Base-by-base conservation (phyloP, 2,113 vertebrate genomes). In the Glaucidium brasilianum region DNA sequence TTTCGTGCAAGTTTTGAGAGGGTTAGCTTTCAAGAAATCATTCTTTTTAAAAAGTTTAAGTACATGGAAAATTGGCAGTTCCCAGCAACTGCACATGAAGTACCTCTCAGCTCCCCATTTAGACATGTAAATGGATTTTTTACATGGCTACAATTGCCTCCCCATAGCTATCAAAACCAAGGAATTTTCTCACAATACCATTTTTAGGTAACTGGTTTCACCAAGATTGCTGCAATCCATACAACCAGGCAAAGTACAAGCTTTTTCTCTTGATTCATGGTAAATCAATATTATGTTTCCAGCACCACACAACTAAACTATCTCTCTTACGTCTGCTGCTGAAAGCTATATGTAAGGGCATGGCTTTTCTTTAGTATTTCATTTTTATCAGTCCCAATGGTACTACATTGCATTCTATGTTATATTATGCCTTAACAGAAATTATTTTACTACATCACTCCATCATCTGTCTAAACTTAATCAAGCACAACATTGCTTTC, bases 401-500 rank as follows among this genome's bases (percentile, higher is more conserved):
- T 90, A 68, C 75, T 55, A 85, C 82, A 74, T 12, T 87, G 75
- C 59, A 74, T 93, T 94, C 92, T 85, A 5, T 76, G 82, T 78
- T 97, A 86, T n/a, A 89, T 68, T 83, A 97, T 74, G 82, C 93
- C 72, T 89, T 95, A 95, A 97, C 94, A 97, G 88, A 97, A 97
- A 96, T 96, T 20, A 97, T 97, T 97, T 97, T 97, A 97, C 94
- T 96, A 96, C 88, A 94, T 96, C 93, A 75, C 94, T 97, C 94
- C 77, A 97, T 97, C 95, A 97, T 94, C 92, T 96, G 95, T 97
- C 94, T 97, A 85, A 97, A 97, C 82, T 96, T 97, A 97, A 97
- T 96, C 95, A 97, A 97, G 92, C 92, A 97, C 74, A 97, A 80
- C 92, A 97, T 91, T 96, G 95, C 85, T 81, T 97, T 97, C 89